These are phyloP conservation scores for Pelmatolapia mariae DNA, from an alignment of 2,113 vertebrate genomes.

Conservation along the genomic window DNA sequence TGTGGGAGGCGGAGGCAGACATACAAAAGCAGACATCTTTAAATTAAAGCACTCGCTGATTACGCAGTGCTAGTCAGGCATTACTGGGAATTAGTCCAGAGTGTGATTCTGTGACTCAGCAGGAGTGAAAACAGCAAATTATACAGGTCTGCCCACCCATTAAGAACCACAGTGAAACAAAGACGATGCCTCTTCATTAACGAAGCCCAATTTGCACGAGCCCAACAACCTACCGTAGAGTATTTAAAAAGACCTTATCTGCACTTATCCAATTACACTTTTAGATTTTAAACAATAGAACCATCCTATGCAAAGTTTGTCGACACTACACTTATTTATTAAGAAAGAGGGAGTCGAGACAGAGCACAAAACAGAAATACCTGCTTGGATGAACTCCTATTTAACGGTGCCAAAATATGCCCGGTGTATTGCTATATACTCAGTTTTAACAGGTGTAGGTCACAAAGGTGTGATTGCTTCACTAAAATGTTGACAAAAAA, in stretches of 20 bases:
- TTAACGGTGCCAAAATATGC: background rate
- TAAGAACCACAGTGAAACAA: slow-evolving; percentile 34
- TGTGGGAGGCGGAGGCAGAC: slow-evolving; percentile 42
- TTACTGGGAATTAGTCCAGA: slow-evolving; percentile 57
- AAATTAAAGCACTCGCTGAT: slow-evolving; percentile 65
- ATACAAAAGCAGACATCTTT: slow-evolving; percentile 60
- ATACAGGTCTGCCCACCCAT: slow-evolving; percentile 38
- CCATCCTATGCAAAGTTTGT: background rate
- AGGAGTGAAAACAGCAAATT: slow-evolving; percentile 52
- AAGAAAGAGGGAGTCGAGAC: background rate
- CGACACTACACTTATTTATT: background rate
- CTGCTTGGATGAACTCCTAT: background rate
- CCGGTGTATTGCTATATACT: background rate
- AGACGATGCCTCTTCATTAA: slow-evolving; percentile 22
- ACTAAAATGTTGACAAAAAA: background rate
- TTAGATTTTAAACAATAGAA: background rate
- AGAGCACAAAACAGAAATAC: background rate
- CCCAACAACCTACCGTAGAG: background rate
- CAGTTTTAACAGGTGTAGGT: background rate
- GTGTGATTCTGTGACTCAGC: slow-evolving; percentile 49
- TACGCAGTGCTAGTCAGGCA: slow-evolving; percentile 34
- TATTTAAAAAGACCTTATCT: background rate
- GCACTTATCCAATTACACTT: background rate
- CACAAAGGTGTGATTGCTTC: background rate
- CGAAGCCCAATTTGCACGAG: background rate